A percentile compares a stretch with the other conserved stretches of the same genome.
These are phyloP conservation scores for zebrafish (Danio rerio) DNA, from an alignment of 2,113 vertebrate species.

Conservation along the genomic window DNA sequence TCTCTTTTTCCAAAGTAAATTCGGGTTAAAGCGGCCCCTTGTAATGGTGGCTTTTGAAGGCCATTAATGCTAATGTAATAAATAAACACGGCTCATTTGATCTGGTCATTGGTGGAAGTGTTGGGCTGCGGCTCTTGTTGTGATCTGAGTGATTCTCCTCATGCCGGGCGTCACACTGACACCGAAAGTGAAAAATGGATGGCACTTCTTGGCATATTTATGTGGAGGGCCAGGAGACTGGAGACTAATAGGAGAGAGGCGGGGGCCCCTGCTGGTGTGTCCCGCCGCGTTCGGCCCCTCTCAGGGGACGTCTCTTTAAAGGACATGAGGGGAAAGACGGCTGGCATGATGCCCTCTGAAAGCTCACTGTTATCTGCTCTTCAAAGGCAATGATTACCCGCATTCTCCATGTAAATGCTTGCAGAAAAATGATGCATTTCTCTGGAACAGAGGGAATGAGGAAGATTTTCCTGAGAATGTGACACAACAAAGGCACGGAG, in stretches of 20 bases:
- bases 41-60: slow-evolving; percentile 39
- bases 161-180: slow-evolving; percentile 49
- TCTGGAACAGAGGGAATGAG: background rate
- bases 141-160: slow-evolving; percentile 50
- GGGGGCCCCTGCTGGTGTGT: slow-evolving; percentile 52
- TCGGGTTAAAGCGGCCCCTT: slow-evolving; percentile 31
- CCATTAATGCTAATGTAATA: slow-evolving; percentile 56
- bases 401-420: slow-evolving; percentile 33
- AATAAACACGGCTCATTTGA: slow-evolving; percentile 52
- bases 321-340: slow-evolving; percentile 30
- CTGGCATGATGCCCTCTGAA: slow-evolving; percentile 50
- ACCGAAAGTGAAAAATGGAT: slow-evolving; percentile 48
- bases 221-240: slow-evolving; percentile 47
- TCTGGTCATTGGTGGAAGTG: slow-evolving; percentile 7
- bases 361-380: slow-evolving; percentile 40
- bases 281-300: slow-evolving; percentile 48
- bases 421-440: slow-evolving; percentile 18
- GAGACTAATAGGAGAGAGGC: slow-evolving; percentile 56
- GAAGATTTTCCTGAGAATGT: slow-evolving; percentile 1
- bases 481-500: background rate
- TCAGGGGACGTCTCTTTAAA: slow-evolving; percentile 53
- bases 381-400: slow-evolving; percentile 53
- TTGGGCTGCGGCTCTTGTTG: slow-evolving; percentile 10
- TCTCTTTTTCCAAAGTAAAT: slow-evolving; percentile 52
- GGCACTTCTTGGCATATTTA: slow-evolving; percentile 53